These are phyloP conservation scores for Corythaeola cristata DNA, from an alignment of 2,113 vertebrate species.

Conservation along the genomic window DNA sequence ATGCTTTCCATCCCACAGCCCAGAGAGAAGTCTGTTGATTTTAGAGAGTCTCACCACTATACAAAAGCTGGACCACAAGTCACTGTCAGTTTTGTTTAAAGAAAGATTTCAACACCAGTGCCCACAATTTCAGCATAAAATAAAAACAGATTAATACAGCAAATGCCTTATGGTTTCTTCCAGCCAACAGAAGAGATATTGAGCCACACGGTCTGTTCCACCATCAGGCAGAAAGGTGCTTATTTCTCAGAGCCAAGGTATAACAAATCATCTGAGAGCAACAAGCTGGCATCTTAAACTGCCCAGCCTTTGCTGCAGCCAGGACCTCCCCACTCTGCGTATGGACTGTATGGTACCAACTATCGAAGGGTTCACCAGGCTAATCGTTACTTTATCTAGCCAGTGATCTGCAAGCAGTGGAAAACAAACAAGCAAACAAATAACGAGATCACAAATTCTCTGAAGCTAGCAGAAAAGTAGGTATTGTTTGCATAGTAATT, in stretches of 20 bases:
- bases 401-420: background rate
- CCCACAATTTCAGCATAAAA: background rate
- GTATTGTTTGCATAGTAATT: constrained; percentile 25
- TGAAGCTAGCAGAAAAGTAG: background rate
- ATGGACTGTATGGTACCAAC: background rate
- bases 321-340: background rate
- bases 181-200: background rate
- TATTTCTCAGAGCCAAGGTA: background rate
- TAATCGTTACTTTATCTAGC: background rate
- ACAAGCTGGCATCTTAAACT: background rate
- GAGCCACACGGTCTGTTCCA: background rate
- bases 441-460: background rate
- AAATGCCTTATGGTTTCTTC: background rate
- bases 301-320: background rate
- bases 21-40: background rate
- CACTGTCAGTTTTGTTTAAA: background rate
- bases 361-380: background rate
- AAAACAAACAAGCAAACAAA: constrained; percentile 10
- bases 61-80: background rate
- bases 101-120: background rate
- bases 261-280: background rate
- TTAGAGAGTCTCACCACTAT: background rate
- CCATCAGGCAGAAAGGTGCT: background rate
- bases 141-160: background rate
- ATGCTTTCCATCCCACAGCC: background rate